phyloP scores from a whole-genome alignment of 1,140 invertebrate species.

The Leptinotarsa texana region DNA sequence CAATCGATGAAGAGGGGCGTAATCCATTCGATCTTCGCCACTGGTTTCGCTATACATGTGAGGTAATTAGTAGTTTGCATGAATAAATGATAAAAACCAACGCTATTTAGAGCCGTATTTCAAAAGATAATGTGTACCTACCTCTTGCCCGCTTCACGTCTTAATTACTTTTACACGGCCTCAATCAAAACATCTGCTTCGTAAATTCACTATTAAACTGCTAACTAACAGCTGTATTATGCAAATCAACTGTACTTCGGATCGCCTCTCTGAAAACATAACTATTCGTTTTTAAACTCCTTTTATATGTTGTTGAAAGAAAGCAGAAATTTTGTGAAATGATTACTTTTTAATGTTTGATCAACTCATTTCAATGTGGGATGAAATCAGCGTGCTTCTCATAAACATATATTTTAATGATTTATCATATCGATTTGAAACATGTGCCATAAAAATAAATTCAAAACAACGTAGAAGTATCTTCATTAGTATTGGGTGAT shows the following conservation, averaged over 20 bases:
- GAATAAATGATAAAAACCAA: slow-evolving; percentile 42
- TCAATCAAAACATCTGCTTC: slow-evolving; percentile 47
- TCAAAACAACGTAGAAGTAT: too few species aligned
- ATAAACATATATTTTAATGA: too few species aligned
- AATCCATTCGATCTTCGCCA: background rate
- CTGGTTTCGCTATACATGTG: slow-evolving; percentile 22
- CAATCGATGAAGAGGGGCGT: too few species aligned
- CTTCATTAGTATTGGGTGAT: too few species aligned
- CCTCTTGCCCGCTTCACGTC: slow-evolving; percentile 34
- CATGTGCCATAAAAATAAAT: too few species aligned
- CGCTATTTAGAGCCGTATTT: slow-evolving; percentile 41
- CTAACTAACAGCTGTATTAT: slow-evolving; percentile 29
- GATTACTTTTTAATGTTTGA: too few species aligned
- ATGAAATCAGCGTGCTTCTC: too few species aligned
- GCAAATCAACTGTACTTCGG: slow-evolving; percentile 2
- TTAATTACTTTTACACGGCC: slow-evolving; percentile 45
- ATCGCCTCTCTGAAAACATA: slow-evolving; percentile 18
- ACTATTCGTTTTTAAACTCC: too few species aligned
- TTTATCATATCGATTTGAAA: too few species aligned
- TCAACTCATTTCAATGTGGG: too few species aligned
- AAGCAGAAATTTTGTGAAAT: too few species aligned
- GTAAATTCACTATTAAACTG: slow-evolving; percentile 34
- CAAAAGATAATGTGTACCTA: slow-evolving; percentile 39
- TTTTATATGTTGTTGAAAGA: too few species aligned
- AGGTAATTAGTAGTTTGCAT: slow-evolving; percentile 47